Base-by-base conservation (phyloP, 2,888 invertebrate species). In the Sminthurinus aureus region DNA sequence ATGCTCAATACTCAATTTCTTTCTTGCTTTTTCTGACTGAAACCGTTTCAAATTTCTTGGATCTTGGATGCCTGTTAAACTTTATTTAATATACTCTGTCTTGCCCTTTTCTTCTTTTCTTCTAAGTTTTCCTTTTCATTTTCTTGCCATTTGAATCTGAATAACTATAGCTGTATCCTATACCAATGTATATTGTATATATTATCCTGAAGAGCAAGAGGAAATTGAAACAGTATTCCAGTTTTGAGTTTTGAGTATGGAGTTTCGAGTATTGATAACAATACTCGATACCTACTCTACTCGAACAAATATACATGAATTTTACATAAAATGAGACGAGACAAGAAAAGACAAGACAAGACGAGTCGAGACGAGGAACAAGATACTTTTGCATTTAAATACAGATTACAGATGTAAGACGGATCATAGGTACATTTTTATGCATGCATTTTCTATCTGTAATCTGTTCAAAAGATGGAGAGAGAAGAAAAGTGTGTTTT, bases 181-280 rank as follows among this genome's bases (percentile, higher is more conserved):
- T 52, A 8, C 52, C 13, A 13, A 8, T 52, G 52, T 52, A 52
- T 52, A 52, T 13, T 8, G 13, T 52, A 52, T 52, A 13, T 13
- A 52, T 52, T 52, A 13, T 9, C 13, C 15, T 18, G 18, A 18
- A 18, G 58, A 18, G 1, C 13, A 18, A 58, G 52, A 52, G 58
- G 15, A 58, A 58, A 58, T 58, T 58, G 13, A 58, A 58, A 58
- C 58, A 58, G 38, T 38, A n/a, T n/a, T n/a, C n/a, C n/a, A n/a
- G n/a, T n/a, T n/a, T n/a, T n/a, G n/a, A n/a, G n/a, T n/a, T n/a
- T n/a, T n/a, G n/a, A n/a, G n/a, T n/a, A n/a, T n/a, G n/a, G n/a
- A n/a, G n/a, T n/a, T n/a, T n/a, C 20, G 20, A 71, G 71, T 71
- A 71, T 71, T 71, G 71, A 71, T 71, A 71, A 71, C 71, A 71